phyloP scores from a whole-genome alignment of 2,113 vertebrate species.

The Melanostigma gelatinosum region DNA sequence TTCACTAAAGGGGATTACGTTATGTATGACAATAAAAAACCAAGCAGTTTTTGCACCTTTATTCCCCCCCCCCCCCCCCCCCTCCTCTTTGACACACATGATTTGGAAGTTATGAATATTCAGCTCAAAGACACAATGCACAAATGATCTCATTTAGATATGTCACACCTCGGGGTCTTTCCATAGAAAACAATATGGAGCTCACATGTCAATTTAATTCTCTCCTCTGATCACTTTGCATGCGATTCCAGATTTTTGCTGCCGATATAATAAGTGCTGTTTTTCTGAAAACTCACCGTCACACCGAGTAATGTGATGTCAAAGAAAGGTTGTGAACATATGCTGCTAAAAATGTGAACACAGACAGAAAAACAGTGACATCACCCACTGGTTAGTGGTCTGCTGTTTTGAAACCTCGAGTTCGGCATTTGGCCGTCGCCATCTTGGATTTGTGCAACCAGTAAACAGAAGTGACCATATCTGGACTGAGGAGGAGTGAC shows the following conservation, averaged over 20 bases:
- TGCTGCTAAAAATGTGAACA: background rate
- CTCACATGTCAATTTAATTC: slow-evolving; percentile 12
- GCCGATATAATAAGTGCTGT: background rate
- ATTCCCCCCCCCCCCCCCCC: background rate
- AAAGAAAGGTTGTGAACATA: background rate
- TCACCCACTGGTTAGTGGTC: background rate
- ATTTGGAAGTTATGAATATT: slow-evolving; percentile 56
- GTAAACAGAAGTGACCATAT: background rate
- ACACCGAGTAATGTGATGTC: background rate
- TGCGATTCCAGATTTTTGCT: background rate
- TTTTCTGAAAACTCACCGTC: background rate
- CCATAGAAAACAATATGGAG: background rate
- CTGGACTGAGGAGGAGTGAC: background rate
- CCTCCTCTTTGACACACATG: background rate
- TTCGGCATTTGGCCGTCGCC: background rate
- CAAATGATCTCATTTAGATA: slow-evolving; percentile 26
- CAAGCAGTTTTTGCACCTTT: slow-evolving; percentile 12
- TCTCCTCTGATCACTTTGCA: background rate
- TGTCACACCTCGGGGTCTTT: slow-evolving; percentile 7
- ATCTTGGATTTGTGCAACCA: background rate
- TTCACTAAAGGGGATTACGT: slow-evolving; percentile 28
- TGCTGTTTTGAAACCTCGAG: background rate
- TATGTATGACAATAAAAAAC: slow-evolving; percentile 24
- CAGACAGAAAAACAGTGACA: background rate
- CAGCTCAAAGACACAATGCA: slow-evolving; percentile 22